Evolutionary conservation across 2,888 invertebrate species (phyloP).

Genomic region (Pomacea canaliculata): DNA sequence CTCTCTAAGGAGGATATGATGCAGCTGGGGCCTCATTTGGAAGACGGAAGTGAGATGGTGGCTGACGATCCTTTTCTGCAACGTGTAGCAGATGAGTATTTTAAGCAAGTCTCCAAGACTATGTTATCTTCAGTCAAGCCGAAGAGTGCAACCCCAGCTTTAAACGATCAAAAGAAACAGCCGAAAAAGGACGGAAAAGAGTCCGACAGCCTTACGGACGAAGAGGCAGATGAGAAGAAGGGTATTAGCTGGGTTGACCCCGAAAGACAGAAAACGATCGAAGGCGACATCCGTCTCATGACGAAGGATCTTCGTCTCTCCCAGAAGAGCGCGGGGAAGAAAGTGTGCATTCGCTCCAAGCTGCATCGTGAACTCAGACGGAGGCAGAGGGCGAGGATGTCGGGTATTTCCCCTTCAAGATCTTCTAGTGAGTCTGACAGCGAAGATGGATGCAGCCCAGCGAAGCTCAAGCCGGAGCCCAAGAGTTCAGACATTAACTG

Average conservation of each 20-base stretch:
- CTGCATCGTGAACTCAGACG: too few species aligned
- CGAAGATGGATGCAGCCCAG: too few species aligned
- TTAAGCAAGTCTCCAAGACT: too few species aligned
- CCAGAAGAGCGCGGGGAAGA: background rate
- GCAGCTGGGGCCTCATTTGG: background rate
- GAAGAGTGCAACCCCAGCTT: too few species aligned
- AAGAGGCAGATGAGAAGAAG: background rate
- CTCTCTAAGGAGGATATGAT: background rate
- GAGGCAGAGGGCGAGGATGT: too few species aligned
- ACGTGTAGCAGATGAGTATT: background rate
- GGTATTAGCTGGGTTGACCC: background rate
- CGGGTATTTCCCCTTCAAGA: too few species aligned
- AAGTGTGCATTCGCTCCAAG: too few species aligned
- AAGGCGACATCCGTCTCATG: slow-evolving; percentile 11
- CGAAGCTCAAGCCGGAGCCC: background rate
- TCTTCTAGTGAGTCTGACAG: too few species aligned
- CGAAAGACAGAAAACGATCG: background rate
- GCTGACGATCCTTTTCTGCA: background rate
- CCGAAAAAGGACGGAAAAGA: too few species aligned
- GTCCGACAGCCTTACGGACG: too few species aligned
- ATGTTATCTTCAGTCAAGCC: too few species aligned
- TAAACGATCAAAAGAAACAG: too few species aligned
- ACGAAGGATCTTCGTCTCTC: background rate
- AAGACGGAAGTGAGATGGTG: background rate
- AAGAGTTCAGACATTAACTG: slow-evolving; percentile 14